Percentiles rank a stretch among this genome's conserved stretches.
These are phyloP conservation scores for Coelopa frigida DNA, from an alignment of 1,140 invertebrate species.

Conservation along the genomic window DNA sequence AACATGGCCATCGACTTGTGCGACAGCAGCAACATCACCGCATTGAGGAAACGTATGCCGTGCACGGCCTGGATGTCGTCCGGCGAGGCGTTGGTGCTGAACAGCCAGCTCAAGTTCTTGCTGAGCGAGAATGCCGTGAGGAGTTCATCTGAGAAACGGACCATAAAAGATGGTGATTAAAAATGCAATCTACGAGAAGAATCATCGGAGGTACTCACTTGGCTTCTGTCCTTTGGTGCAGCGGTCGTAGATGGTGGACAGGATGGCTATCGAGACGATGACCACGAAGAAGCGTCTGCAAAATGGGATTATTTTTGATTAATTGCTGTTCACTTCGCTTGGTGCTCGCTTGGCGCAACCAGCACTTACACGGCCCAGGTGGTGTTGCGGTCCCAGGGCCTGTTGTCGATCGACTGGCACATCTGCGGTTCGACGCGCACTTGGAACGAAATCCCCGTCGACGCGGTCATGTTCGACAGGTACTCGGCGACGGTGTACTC, in stretches of 20 bases:
- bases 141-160: constrained; percentile 43
- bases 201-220: constrained; percentile 21
- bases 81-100: constrained; percentile 46
- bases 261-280: constrained; percentile 28
- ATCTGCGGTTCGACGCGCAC: constrained; percentile 54
- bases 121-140: constrained; percentile 55
- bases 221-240: constrained; percentile 32
- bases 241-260: constrained; percentile 41
- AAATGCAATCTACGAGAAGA: background rate
- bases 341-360: background rate
- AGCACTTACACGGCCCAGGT: constrained; percentile 47
- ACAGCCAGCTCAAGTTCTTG: constrained; percentile 51
- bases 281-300: constrained; percentile 39
- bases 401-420: constrained; percentile 49
- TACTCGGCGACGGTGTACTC: constrained; percentile 49
- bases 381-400: constrained; percentile 37
- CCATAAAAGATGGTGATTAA: background rate
- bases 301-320: too few species aligned
- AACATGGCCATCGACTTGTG: constrained; percentile 62
- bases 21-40: constrained; percentile 52
- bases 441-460: constrained; percentile 48
- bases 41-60: constrained; percentile 56
- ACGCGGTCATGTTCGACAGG: constrained; percentile 42
- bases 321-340: too few species aligned
- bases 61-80: constrained; percentile 55